Conservation (phyloP, 2,797 vertebrate genomes). For the Spinus pinus region DNA sequence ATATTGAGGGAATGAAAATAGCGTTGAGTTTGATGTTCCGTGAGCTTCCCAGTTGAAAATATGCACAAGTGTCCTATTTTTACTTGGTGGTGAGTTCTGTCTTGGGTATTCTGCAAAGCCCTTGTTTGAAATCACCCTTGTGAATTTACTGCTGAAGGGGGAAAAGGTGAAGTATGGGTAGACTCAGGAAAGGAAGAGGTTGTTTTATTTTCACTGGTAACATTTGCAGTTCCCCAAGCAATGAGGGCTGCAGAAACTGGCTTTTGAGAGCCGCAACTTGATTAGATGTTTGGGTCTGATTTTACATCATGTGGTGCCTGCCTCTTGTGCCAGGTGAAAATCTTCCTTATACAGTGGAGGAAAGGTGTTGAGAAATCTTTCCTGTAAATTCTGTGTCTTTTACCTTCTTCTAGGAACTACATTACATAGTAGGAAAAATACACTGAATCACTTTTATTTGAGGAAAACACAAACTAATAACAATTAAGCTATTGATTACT, state of each 20-base stretch:
- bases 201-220: background rate
- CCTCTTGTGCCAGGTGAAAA: background rate
- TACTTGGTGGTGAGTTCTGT: background rate
- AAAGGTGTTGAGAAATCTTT: background rate
- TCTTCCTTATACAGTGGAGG: background rate
- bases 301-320: background rate
- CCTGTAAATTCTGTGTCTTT: background rate
- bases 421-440: background rate
- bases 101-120: background rate
- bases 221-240: background rate
- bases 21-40: background rate
- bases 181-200: background rate
- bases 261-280: background rate
- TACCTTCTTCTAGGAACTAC: background rate
- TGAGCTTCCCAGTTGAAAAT: background rate
- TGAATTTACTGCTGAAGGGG: constrained; percentile 3
- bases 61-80: background rate
- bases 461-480: background rate
- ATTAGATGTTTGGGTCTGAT: background rate
- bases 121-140: background rate
- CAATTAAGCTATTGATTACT: background rate
- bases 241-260: background rate
- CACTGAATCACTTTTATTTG: background rate
- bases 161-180: background rate
- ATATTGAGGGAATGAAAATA: background rate